Percentiles rank a stretch among this genome's conserved stretches.
These are phyloP conservation scores for Epinephelus coioides DNA, from an alignment of 2,797 vertebrate species.

Conservation along the genomic window DNA sequence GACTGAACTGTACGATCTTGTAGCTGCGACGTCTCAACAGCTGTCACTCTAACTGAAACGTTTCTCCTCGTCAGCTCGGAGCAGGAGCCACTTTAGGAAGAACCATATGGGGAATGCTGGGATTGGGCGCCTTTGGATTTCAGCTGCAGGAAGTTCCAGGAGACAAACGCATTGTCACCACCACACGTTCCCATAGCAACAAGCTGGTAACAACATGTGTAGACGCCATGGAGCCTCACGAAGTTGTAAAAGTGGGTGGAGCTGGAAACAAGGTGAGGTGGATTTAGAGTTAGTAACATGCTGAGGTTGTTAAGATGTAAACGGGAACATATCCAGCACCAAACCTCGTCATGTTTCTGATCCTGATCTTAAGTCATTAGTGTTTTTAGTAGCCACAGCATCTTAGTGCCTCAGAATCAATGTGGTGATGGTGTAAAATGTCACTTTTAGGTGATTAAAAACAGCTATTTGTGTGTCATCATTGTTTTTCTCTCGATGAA, in stretches of 20 bases:
- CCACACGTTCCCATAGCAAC: constrained; percentile 96
- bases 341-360: background rate
- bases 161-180: constrained; percentile 91
- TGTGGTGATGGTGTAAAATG: background rate
- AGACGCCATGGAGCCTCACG: constrained; percentile 92
- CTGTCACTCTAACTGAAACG: background rate
- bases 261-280: constrained; percentile 96
- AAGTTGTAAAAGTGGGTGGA: constrained; percentile 93
- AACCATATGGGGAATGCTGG: constrained; percentile 96
- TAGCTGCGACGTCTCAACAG: background rate
- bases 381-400: too few relatives aligned
- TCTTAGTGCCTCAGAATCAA: background rate
- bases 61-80: constrained; percentile 84
- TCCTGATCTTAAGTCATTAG: background rate
- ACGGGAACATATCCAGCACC: background rate
- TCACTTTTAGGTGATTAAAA: background rate
- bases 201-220: constrained; percentile 92
- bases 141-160: constrained; percentile 91
- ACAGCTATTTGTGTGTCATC: background rate
- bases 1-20: background rate
- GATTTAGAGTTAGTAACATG: background rate
- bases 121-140: constrained; percentile 95
- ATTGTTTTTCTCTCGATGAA: background rate
- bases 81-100: constrained; percentile 88
- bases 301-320: background rate